These are phyloP conservation scores for Crypturellus tataupa DNA, from an alignment of 2,797 vertebrate species.

Conservation along the genomic window DNA sequence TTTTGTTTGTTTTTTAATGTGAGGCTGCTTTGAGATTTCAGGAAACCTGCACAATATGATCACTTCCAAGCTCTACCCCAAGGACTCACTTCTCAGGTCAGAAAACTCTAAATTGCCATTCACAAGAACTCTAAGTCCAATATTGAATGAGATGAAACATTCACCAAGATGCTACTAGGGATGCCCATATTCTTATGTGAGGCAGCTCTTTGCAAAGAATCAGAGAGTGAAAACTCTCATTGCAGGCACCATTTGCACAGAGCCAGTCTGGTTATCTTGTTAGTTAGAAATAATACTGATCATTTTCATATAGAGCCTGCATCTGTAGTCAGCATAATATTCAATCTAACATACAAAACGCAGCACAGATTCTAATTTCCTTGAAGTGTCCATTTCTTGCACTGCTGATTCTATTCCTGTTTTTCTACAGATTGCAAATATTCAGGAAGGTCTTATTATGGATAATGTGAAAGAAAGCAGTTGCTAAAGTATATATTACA, in stretches of 20 bases:
- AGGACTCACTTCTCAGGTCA: not conserved
- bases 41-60: not conserved
- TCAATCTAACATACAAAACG: slow-evolving; percentile 17
- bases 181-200: not conserved
- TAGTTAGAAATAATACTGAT: not conserved
- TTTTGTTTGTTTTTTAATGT: not conserved
- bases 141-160: not conserved
- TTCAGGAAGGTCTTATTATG: not conserved
- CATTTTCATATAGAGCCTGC: not conserved
- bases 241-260: not conserved
- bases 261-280: not conserved
- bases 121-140: not conserved
- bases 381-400: slow-evolving; percentile 7
- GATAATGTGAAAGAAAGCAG: not conserved
- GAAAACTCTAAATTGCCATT: not conserved
- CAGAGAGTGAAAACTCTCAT: not conserved
- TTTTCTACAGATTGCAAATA: not conserved
- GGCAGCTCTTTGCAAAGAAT: not conserved
- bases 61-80: not conserved
- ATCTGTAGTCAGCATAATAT: not conserved
- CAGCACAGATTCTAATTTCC: slow-evolving; percentile 24
- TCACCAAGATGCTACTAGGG: not conserved
- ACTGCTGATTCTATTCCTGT: slow-evolving; percentile 42
- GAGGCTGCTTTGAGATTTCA: not conserved
- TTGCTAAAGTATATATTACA: not conserved